Evolutionary conservation across 2,888 invertebrate species (phyloP), one percentile per base, ranked within the genome.

Genomic region (Pyrgus malvae): DNA sequence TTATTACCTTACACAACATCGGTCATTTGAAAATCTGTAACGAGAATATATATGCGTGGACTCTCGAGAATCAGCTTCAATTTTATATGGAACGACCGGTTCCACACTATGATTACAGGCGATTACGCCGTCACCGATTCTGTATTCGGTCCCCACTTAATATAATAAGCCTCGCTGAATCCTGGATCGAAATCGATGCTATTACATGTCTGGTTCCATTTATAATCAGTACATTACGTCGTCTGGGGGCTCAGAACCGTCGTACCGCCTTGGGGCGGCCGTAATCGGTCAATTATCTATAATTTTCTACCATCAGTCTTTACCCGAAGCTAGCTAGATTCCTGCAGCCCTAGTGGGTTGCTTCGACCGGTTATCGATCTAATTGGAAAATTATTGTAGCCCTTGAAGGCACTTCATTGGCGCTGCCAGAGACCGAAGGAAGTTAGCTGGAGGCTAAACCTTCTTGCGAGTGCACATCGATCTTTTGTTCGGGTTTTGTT

Each of bases 221-320:
- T 81, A 83, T 85, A 85, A 86, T 83, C 81, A 78, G 85, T 83
- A 79, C 79, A 80, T 80, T 80, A 79, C 73, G 72, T 70, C 70
- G 70, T 71, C 71, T 62, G 65, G 62, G 63, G 64, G 61, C 60
- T 58, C 61, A 57, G 54, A 33, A 49, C 51, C 62, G 63, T 61
- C 65, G 67, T 61, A 63, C 62, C 65, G 67, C 68, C 69, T 80
- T 72, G 74, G 77, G 85, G 78, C 76, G 69, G 69, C 66, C 48
- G 74, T 86, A 88, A 90, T 87, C 80, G 89, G 78, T 73, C 89
- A 85, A 90, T 89, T 88, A 89, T 88, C 76, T 84, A 70, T 89
- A 88, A 90, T 90, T 88, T 90, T 82, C 79, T 69, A 86, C 85
- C 84, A 88, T 89, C 89, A 84, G 86, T 86, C 85, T 88, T 83